A percentile compares a stretch with the other conserved stretches of the same genome.
phyloP scores from a whole-genome alignment of 2,888 invertebrate species.

The Rotaria sp. region DNA sequence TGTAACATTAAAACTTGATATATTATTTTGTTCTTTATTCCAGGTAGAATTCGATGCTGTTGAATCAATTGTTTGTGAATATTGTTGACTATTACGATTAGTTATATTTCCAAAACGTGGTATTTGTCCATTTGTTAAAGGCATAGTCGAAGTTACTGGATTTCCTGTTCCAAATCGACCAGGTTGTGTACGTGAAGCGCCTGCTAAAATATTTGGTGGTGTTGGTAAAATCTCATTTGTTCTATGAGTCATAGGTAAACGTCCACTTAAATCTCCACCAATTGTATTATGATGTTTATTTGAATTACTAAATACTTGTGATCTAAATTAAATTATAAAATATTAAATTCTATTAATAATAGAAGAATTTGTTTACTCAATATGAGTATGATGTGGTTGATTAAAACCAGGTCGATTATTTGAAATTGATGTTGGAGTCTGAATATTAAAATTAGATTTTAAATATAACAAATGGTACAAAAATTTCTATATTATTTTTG shows the following conservation, averaged over 20 bases:
- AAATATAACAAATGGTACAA: too few relatives aligned
- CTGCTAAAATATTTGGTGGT: background rate
- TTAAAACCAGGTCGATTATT: background rate
- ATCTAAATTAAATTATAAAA: background rate
- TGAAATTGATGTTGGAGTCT: background rate
- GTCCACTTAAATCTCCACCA: background rate
- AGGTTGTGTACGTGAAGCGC: background rate
- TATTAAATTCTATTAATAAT: background rate
- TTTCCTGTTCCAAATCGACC: background rate
- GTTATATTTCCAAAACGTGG: background rate
- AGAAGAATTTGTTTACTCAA: background rate
- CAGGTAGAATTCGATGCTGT: too few relatives aligned
- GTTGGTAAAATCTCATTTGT: background rate
- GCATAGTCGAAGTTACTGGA: background rate
- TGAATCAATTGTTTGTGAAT: background rate
- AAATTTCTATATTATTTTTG: too few relatives aligned
- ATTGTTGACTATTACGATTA: background rate
- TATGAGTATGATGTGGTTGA: background rate
- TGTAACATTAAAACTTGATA: background rate
- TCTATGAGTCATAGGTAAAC: background rate
- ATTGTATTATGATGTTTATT: background rate
- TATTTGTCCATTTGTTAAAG: background rate
- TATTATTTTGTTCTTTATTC: background rate
- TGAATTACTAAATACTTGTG: background rate
- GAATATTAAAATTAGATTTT: background rate